Evolutionary conservation across 2,888 invertebrate species (phyloP).

Genomic region (Tetranychus piercei): DNA sequence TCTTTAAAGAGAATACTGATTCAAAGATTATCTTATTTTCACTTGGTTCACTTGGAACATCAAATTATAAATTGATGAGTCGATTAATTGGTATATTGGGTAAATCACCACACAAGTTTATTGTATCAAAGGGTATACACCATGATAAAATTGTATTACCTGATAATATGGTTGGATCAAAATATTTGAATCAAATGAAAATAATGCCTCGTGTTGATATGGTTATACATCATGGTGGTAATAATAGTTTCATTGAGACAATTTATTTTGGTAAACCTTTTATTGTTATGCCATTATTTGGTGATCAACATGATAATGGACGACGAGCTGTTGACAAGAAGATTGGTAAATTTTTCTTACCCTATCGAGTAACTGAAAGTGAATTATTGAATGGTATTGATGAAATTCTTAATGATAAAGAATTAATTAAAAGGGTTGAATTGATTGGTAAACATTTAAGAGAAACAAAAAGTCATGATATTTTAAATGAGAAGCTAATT

Average conservation of each 20-base stretch:
- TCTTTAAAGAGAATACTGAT: neutral
- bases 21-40: slow-evolving; percentile 14
- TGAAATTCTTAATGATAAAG: slow-evolving; percentile 12
- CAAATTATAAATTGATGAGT: slow-evolving; percentile 14
- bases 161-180: slow-evolving; percentile 16
- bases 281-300: slow-evolving; percentile 16
- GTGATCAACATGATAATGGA: slow-evolving; percentile 19
- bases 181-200: neutral
- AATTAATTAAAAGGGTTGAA: slow-evolving; percentile 8
- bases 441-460: slow-evolving; percentile 6
- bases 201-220: slow-evolving; percentile 7
- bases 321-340: slow-evolving; percentile 14
- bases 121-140: slow-evolving; percentile 16
- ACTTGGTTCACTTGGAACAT: slow-evolving; percentile 15
- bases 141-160: slow-evolving; percentile 14
- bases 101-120: slow-evolving; percentile 15
- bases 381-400: slow-evolving; percentile 16
- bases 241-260: slow-evolving; percentile 17
- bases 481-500: neutral
- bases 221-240: slow-evolving; percentile 16
- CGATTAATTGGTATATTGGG: slow-evolving; percentile 11
- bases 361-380: slow-evolving; percentile 13
- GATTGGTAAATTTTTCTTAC: slow-evolving; percentile 10
- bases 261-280: slow-evolving; percentile 15
- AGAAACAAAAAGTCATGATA: neutral